Evolutionary conservation across 2,888 invertebrate species (phyloP).

Genomic region (Nysson spinosus): DNA sequence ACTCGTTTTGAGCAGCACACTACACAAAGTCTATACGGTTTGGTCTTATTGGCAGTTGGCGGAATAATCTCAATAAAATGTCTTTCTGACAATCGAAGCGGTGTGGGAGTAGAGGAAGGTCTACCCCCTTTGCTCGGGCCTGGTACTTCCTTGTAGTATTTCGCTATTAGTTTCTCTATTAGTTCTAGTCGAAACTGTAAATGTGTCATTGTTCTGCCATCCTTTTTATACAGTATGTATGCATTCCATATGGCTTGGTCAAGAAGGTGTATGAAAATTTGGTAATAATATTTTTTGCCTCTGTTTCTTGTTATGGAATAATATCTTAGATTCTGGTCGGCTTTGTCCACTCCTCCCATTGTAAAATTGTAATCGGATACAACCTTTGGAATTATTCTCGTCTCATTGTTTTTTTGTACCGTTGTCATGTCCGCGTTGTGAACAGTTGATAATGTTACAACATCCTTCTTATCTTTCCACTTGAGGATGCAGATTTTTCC

Average conservation of each 20-base stretch:
- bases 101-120: too few species aligned
- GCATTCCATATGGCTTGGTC: constrained; percentile 12
- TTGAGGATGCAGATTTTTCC: constrained; percentile 6
- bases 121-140: too few species aligned
- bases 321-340: constrained; percentile 14
- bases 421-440: constrained; percentile 6
- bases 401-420: constrained; percentile 4
- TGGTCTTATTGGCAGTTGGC: too few species aligned
- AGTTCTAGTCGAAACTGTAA: constrained; percentile 10
- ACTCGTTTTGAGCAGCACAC: constrained; percentile 1
- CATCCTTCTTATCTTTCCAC: constrained; percentile 18
- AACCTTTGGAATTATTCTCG: constrained; percentile 5
- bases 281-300: not conserved
- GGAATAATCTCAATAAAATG: too few species aligned
- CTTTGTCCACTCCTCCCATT: constrained; percentile 12
- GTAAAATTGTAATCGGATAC: constrained; percentile 10
- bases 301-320: not conserved
- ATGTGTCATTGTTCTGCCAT: not conserved
- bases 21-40: too few species aligned
- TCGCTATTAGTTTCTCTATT: not conserved
- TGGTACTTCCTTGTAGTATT: constrained; percentile 7
- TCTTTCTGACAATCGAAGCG: too few species aligned
- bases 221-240: constrained; percentile 8
- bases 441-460: constrained; percentile 6
- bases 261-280: constrained; percentile 5